phyloP scores from a whole-genome alignment of 2,888 invertebrate genomes.

The Philopedon plagiatum region DNA sequence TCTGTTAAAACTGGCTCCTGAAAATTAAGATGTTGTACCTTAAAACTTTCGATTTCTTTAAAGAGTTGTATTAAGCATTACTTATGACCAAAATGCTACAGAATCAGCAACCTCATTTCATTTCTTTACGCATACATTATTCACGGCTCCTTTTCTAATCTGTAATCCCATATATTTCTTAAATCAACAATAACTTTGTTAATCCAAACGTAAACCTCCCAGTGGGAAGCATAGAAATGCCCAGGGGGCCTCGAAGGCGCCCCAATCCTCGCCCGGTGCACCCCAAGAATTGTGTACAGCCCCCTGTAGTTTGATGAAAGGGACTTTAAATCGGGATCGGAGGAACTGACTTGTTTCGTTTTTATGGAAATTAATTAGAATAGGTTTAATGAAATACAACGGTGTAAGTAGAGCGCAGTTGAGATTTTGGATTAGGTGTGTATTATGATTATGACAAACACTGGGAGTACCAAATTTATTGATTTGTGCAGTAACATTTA shows the following conservation, averaged over 20 bases:
- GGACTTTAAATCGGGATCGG: constrained; percentile 41
- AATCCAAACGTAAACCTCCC: constrained; percentile 44
- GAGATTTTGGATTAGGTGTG: too few species aligned
- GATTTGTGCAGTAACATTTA: too few species aligned
- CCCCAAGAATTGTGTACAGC: constrained; percentile 42
- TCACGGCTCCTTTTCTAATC: constrained; percentile 13
- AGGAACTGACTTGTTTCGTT: constrained; percentile 34
- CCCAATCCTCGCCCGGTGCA: constrained; percentile 20
- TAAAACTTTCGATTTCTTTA: too few species aligned
- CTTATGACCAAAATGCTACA: too few species aligned
- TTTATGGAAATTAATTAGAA: constrained; percentile 47
- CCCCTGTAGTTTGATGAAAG: constrained; percentile 46
- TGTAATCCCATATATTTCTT: constrained; percentile 19
- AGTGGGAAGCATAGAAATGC: constrained; percentile 18
- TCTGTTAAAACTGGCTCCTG: too few species aligned
- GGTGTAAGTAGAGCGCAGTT: too few species aligned
- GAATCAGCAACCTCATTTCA: too few species aligned
- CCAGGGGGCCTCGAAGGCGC: background rate
- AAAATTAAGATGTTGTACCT: too few species aligned
- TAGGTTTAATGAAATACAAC: background rate
- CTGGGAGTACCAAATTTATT: too few species aligned
- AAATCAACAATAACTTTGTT: constrained; percentile 47
- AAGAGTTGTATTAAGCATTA: too few species aligned
- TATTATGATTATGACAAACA: too few species aligned
- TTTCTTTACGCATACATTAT: background rate